phyloP scores from a whole-genome alignment of 2,113 vertebrate species.

The Nothobranchius kuhntae region DNA sequence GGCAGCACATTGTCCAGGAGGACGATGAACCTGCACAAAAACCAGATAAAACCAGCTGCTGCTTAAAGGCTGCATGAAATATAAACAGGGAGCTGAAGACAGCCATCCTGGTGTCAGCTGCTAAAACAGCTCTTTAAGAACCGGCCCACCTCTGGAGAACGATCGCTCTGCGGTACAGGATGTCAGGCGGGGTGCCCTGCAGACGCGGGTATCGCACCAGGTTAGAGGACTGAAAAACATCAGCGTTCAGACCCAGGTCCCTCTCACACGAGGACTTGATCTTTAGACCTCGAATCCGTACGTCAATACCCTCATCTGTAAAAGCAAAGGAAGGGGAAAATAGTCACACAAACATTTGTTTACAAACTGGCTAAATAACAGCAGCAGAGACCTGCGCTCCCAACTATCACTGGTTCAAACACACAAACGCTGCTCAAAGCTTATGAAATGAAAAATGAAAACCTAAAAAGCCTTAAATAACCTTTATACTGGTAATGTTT shows the following conservation, averaged over 20 bases:
- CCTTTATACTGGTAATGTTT: neutral
- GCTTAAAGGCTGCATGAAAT: neutral
- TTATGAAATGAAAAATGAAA: neutral
- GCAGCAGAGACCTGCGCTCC: too few species aligned
- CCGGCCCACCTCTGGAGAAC: slow-evolving; percentile 88
- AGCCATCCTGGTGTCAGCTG: too few species aligned
- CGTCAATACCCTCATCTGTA: slow-evolving; percentile 94
- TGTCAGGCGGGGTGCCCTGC: slow-evolving; percentile 89
- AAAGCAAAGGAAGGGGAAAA: neutral
- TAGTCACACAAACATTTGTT: too few species aligned
- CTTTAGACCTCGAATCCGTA: slow-evolving; percentile 93
- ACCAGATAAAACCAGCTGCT: neutral
- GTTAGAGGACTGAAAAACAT: slow-evolving; percentile 92
- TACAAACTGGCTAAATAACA: neutral
- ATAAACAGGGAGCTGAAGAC: neutral
- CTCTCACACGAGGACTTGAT: slow-evolving; percentile 94
- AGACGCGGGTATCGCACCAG: slow-evolving; percentile 96
- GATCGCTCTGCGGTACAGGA: slow-evolving; percentile 89
- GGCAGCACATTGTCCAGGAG: slow-evolving; percentile 90
- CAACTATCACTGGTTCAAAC: too few species aligned
- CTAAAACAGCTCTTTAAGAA: too few species aligned
- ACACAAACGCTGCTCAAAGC: too few species aligned
- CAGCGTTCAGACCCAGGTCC: slow-evolving; percentile 91
- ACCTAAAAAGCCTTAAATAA: neutral
- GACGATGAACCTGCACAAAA: slow-evolving; percentile 87